Base-by-base conservation (phyloP, 2,797 vertebrate species). In the Serranus cabrilla region DNA sequence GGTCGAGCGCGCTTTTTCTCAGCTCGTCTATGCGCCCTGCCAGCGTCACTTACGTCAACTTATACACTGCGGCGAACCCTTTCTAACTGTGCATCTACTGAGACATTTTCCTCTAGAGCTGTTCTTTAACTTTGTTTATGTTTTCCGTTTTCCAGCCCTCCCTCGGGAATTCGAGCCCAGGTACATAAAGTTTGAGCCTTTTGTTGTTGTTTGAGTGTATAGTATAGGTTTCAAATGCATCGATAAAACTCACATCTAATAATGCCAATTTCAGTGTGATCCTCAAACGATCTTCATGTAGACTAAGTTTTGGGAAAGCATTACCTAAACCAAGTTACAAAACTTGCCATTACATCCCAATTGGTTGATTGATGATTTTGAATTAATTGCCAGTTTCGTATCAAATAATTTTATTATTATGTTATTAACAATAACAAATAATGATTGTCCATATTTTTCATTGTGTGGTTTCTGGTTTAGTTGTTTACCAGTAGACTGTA, bases 101-200 rank as follows among this genome's bases (percentile, higher is more conserved):
- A 62, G 0, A 37, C n/a, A 0, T 71, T 61, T 52, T 7, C 8
- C 2, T 13, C 11, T 39, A 21, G 59, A 55, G 10, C 17, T 56
- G 20, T 31, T 42, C 1, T 21, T 11, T 11, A 58, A 64, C 42
- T 51, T 60, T n/a, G 46, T 70, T 57, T 37, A 18, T 85, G 14
- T 82, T 82, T 76, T 89, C 81, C 85, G 81, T 81, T 91, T 91
- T 94, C 10, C 90, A 99, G 98, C 96, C 97, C 96, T 98, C 98
- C 95, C 90, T 98, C 95, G 97, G 97, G 93, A 98, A 96, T 94
- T 96, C 96, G 92, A 99, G 97, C 95, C 98, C 98, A 98, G 98
- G 98, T 99, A 96, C 89, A 70, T 17, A 27, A 21, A 52, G 71
- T 80, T 70, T 7, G 8, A 42, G 2, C 5, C 7, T 61, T 55